These are phyloP conservation scores for Numenius phaeopus DNA, from an alignment of 2,797 vertebrate genomes.

Conservation along the genomic window DNA sequence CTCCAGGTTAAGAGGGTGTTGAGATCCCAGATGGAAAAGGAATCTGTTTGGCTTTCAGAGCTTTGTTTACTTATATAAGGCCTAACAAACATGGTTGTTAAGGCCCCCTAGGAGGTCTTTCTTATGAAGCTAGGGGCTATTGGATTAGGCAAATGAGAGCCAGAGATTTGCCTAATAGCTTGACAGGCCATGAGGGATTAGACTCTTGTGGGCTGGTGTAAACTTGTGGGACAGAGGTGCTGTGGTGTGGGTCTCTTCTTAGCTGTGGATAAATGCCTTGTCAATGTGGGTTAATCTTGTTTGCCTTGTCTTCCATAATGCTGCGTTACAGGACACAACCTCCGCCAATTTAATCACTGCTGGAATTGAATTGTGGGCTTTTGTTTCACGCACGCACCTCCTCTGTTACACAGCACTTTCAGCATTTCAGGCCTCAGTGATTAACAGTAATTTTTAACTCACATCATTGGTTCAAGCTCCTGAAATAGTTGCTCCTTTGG, in stretches of 20 bases:
- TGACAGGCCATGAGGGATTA: slow-evolving; percentile 87
- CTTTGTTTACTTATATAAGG: slow-evolving; percentile 89
- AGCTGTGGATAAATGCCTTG: slow-evolving; percentile 82
- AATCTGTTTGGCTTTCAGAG: slow-evolving; percentile 66
- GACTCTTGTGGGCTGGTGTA: slow-evolving; percentile 78
- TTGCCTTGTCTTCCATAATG: slow-evolving; percentile 82
- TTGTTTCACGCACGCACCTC: neutral
- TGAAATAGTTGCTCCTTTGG: neutral
- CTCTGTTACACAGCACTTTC: neutral
- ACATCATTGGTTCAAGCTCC: neutral
- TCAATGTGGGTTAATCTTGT: slow-evolving; percentile 86
- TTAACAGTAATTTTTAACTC: slow-evolving; percentile 24
- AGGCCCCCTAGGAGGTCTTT: slow-evolving; percentile 79
- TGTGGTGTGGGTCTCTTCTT: slow-evolving; percentile 69
- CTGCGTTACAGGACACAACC: slow-evolving; percentile 47
- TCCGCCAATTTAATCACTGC: neutral
- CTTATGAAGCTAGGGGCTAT: slow-evolving; percentile 77
- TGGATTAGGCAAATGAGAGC: slow-evolving; percentile 88
- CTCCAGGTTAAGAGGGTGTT: slow-evolving; percentile 26
- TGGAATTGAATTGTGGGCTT: slow-evolving; percentile 36
- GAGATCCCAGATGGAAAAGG: slow-evolving; percentile 53
- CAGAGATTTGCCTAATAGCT: slow-evolving; percentile 77
- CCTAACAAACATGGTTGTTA: slow-evolving; percentile 81
- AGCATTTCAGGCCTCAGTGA: slow-evolving; percentile 14
- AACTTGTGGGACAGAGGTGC: slow-evolving; percentile 74